Conservation (phyloP, 2,888 invertebrate species). For the Trachelus troglodyta region DNA sequence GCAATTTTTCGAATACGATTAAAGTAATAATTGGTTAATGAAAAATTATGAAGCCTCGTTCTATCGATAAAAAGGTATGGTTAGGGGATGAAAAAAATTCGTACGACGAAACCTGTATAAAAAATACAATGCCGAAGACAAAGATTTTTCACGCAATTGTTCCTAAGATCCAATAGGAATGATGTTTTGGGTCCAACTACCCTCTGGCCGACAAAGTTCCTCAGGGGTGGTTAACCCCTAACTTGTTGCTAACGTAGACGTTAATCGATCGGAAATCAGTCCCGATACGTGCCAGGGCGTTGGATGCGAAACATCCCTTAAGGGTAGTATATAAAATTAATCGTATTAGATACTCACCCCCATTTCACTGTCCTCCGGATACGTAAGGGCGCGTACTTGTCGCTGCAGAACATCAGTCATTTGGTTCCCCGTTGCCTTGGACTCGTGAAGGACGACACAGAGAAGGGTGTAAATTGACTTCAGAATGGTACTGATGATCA, state of each 20-base stretch:
- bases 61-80: not conserved
- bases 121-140: too few relatives aligned
- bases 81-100: not conserved
- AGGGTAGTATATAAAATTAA: not conserved
- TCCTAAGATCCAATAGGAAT: not conserved
- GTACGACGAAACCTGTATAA: too few relatives aligned
- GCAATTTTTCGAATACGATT: not conserved
- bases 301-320: slow-evolving; percentile 3
- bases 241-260: slow-evolving; percentile 33
- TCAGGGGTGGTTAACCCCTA: slow-evolving; percentile 28
- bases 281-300: not conserved
- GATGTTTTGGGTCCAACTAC: not conserved
- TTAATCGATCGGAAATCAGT: slow-evolving; percentile 21
- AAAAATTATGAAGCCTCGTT: not conserved
- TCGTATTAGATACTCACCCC: slow-evolving; percentile 39
- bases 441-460: slow-evolving; percentile 7
- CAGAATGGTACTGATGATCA: not conserved
- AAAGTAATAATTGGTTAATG: not conserved
- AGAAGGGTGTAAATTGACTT: not conserved
- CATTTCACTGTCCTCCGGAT: slow-evolving; percentile 54
- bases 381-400: slow-evolving; percentile 43
- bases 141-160: not conserved
- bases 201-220: slow-evolving; percentile 9
- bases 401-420: slow-evolving; percentile 36
- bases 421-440: slow-evolving; percentile 24